Base-by-base conservation (phyloP, 2,113 vertebrate species). In the Tyrannus savana region DNA sequence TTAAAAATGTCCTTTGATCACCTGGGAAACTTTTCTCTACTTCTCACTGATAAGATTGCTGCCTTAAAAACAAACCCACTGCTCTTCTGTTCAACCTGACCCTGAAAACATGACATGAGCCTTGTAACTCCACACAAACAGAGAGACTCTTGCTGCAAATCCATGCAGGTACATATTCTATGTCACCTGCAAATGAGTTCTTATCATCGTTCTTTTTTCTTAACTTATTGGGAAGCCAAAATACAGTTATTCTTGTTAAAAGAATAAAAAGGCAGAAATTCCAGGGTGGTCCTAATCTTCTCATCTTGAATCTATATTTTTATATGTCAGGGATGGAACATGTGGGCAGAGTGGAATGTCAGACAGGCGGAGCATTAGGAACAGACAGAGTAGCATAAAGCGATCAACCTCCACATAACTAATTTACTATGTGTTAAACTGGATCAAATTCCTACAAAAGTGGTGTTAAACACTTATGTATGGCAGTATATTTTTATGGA, bases 401-500 rank as follows among this genome's bases (percentile, higher is more conserved):
- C 68, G 88, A 95, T 60, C 55, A 81, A 78, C 52, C 1, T 63
- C 93, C 86, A 87, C 35, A 4, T 86, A 87, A 84, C 73, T 95
- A 95, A 97, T 96, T 96, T 95, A 97, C 92, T 95, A n/a, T 44
- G 90, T 95, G 94, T 63, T 95, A 93, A 92, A 95, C 68, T 87
- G 94, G 94, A 95, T 92, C 80, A 90, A 71, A 90, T 95, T 90
- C 90, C 94, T 93, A 87, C 83, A 64, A 94, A 96, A 79, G 77
- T 64, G 44, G 95, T 82, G 87, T 79, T 95, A 95, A 97, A 94
- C 91, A 89, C 89, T 95, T 93, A 96, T 17, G 86, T 95, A 95
- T 95, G 91, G 84, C 87, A 64, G 25, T 92, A 72, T 87, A 92
- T 60, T 95, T 96, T 97, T 92, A 96, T 84, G 84, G 76, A 95